Evolutionary conservation across 2,888 invertebrate species (phyloP), one percentile per base, ranked within the genome.

Genomic region (Polia nebulosa): DNA sequence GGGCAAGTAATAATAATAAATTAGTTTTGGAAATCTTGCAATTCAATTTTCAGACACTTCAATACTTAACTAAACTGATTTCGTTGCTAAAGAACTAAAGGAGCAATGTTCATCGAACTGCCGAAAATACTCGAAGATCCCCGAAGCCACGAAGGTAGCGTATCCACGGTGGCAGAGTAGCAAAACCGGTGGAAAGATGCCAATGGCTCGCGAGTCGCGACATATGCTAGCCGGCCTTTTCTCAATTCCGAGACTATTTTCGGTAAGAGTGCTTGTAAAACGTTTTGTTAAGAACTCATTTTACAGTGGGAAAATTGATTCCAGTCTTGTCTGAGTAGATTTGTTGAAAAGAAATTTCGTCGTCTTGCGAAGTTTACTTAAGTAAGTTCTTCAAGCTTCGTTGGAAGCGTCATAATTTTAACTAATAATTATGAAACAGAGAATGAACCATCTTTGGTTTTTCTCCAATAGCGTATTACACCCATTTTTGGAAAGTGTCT

Each of bases 111-210:
- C 34, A 55, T 52, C 17, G 34, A 75, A 64, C 62, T 80, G 45
- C 58, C 20, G 22, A 36, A 67, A 22, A 45, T 13, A 6, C 0
- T 47, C 76, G 52, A 47, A 20, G 11, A 7, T 49, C 41, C 41
- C 59, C 56, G 60, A 65, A 71, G 66, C 58, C 64, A 44, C 73
- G 68, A 76, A 77, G 72, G 79, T 77, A 69, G 70, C 74, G 67
- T 76, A 71, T 75, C 70, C 49, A 59, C 66, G 64, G 57, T 57
- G 65, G 67, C 66, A 60, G 45, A 83, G 85, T 78, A 86, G 88
- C 87, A 81, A 86, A 88, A 88, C 87, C 86, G 87, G 88, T 92
- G 93, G 92, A 93, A 91, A 86, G 69, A 84, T 91, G 93, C 93
- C 93, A 93, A 89, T 85, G 82, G 80, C 58, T 77, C 79, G 84